Evolutionary conservation across 2,113 vertebrate genomes (phyloP).

Genomic region (Neodontobutis hainanensis): DNA sequence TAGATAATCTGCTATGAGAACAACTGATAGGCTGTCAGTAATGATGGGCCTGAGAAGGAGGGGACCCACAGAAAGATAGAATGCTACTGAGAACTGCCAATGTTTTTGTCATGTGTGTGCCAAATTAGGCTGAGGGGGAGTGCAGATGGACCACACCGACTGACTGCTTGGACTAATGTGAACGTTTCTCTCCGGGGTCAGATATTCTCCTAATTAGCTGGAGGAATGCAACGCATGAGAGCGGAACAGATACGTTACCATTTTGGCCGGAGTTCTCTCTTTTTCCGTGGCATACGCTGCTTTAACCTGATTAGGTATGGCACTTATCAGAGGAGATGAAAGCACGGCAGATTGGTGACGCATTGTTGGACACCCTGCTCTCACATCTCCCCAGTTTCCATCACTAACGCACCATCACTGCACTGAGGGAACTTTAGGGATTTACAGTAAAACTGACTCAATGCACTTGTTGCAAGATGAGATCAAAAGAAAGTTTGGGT

Average conservation of each 20-base stretch:
- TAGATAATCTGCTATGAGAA: slow-evolving; percentile 74
- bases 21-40: slow-evolving; percentile 70
- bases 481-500: slow-evolving; percentile 43
- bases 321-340: slow-evolving; percentile 82
- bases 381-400: slow-evolving; percentile 51
- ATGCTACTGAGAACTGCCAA: slow-evolving; percentile 66
- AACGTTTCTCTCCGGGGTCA: slow-evolving; percentile 80
- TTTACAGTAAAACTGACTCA: slow-evolving; percentile 62
- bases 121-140: slow-evolving; percentile 69
- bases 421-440: slow-evolving; percentile 1
- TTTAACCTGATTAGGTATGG: slow-evolving; percentile 85
- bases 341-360: slow-evolving; percentile 69
- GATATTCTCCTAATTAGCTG: slow-evolving; percentile 83
- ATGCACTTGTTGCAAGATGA: slow-evolving; percentile 28
- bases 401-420: slow-evolving; percentile 43
- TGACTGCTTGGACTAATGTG: slow-evolving; percentile 75
- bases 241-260: slow-evolving; percentile 83
- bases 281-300: slow-evolving; percentile 75
- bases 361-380: slow-evolving; percentile 67
- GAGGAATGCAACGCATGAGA: slow-evolving; percentile 82
- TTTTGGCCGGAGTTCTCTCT: slow-evolving; percentile 81
- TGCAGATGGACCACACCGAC: slow-evolving; percentile 80
- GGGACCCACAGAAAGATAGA: slow-evolving; percentile 50
- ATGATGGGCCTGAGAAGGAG: slow-evolving; percentile 62
- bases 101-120: slow-evolving; percentile 76